Base-by-base conservation (phyloP, 2,797 vertebrate species). In the Sebastes iracundus region DNA sequence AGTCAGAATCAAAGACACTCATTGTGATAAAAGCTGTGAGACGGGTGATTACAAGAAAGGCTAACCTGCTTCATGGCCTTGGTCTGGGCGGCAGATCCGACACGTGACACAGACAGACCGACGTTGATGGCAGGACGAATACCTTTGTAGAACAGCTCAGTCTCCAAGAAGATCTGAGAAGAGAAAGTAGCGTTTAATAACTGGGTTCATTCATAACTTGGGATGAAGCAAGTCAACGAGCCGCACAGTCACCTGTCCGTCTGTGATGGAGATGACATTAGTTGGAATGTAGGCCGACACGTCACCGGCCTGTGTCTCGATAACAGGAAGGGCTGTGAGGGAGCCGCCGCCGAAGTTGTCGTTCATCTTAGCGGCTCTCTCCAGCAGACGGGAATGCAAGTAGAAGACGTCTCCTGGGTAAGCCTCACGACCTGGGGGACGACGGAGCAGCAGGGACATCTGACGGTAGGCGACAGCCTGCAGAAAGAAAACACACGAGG, bases 221-320 rank as follows among this genome's bases (percentile, higher is more conserved):
- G 2, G 22, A 25, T 63, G 11, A 25, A 38, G 14, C 6, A 4
- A 22, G 35, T 30, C 30, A 7, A 16, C 0, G 2, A 25, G 59
- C 20, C 68, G 9, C 33, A 10, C 1, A 0, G 91, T 65, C 73
- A 98, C 98, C 97, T 99, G 98, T 82, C 98, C 98, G 0, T 99
- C 98, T 3, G 98, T 99, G 95, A 99, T 99, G 70, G 98, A 99
- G 93, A 99, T 99, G 87, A 99, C 98, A 0, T 99, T 99, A 3
- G 98, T 99, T 84, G 98, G 98, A 97, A 99, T 99, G 96, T 99
- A 99, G 90, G 98, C 98, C 0, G 98, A 99, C 94, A 99, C 98
- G 0, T 99, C 98, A 4, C 98, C 98, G 67, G 98, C 98, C 92
- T 99, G 98, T 1, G 98, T 99, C 89, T 99, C 98, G 0, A 99